These are phyloP conservation scores for Peribatodes rhomboidaria DNA, from an alignment of 2,888 invertebrate species.

Conservation along the genomic window DNA sequence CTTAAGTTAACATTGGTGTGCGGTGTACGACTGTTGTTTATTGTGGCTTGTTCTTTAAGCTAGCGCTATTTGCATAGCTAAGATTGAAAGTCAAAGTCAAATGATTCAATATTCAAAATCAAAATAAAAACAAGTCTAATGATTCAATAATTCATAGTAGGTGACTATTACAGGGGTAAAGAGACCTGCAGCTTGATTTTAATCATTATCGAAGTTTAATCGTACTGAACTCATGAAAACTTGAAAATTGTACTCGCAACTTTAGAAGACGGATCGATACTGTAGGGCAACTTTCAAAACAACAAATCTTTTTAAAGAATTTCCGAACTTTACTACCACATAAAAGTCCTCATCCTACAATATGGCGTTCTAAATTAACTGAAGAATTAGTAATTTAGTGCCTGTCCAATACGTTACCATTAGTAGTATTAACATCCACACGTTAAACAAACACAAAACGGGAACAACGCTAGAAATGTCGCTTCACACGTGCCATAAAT, in stretches of 20 bases:
- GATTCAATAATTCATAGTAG: too few relatives aligned
- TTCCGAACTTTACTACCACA: constrained; percentile 18
- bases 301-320: not conserved
- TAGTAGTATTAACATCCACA: constrained; percentile 50
- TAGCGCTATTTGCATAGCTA: too few relatives aligned
- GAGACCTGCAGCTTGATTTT: not conserved
- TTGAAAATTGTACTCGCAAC: not conserved
- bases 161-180: too few relatives aligned
- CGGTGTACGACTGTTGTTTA: too few relatives aligned
- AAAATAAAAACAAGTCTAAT: too few relatives aligned
- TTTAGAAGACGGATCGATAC: not conserved
- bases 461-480: constrained; percentile 49
- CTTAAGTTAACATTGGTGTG: too few relatives aligned
- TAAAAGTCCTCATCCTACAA: constrained; percentile 32
- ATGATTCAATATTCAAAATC: too few relatives aligned
- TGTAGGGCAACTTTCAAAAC: not conserved
- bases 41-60: too few relatives aligned
- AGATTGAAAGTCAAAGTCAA: too few relatives aligned
- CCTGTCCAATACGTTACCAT: constrained; percentile 47
- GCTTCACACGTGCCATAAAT: constrained; percentile 52
- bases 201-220: not conserved
- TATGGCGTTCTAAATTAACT: constrained; percentile 44
- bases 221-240: not conserved
- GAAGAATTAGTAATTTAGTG: constrained; percentile 50
- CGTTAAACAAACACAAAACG: constrained; percentile 51